Evolutionary conservation across 2,797 vertebrate species (phyloP), one percentile per base, ranked within the genome.

Genomic region (Crotalus adamanteus): DNA sequence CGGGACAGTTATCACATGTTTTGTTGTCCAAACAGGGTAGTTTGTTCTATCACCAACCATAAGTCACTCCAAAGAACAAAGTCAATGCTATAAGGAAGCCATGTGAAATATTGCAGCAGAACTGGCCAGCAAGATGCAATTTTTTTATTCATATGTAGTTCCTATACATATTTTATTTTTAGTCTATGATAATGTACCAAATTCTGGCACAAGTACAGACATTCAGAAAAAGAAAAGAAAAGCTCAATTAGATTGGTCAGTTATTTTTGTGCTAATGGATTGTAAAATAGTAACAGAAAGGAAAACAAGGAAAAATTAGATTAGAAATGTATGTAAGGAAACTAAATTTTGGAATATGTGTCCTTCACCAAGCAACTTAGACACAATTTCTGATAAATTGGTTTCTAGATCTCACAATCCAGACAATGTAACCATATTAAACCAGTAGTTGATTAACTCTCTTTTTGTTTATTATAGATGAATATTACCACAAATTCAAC

Each of bases 171-270:
- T 31, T 91, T 86, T 86, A 86, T 86, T 86, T 86, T 86, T 65
- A 91, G 57, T 86, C 59, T 91, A 60, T 26, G n/a, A n/a, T 63
- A 91, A 91, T 51, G 9, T 83, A 91, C 5, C 60, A 91, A 63
- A 87, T 65, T 86, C 56, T 69, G 47, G 28, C 51, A 55, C 22
- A 78, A 3, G 47, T 26, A 31, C 31, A 87, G 42, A 60, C 37
- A 26, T 31, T 37, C n/a, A 61, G 53, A 61, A 8, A 13, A 42
- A 57, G 3, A n/a, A 56, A 87, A 57, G n/a, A 87, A 57, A 91
- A 25, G 13, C n/a, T 91, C 7, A 37, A 16, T 22, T 63, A 53
- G 47, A 65, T 65, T 53, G 42, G 51, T 51, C 28, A 55, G 61
- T 31, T 65, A 90, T 37, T 78, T 56, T 56, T 78, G 31, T 85